Percentiles rank a stretch among this genome's conserved stretches.
Conservation (phyloP, 2,113 vertebrate species). For the Himantopus leucocephalus region DNA sequence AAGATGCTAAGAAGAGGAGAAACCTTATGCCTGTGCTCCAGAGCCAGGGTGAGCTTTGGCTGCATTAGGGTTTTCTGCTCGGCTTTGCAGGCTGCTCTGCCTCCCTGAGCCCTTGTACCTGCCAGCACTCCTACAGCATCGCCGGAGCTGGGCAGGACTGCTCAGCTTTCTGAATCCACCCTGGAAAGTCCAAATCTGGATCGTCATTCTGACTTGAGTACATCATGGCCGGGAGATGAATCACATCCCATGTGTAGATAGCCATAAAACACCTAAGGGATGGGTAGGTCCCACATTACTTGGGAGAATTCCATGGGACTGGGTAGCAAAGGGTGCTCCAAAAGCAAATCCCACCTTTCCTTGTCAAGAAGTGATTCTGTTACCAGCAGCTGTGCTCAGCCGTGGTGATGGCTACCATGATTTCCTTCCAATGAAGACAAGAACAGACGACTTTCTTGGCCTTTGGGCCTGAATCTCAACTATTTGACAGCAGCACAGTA, state of each 20-base stretch:
- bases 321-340: neutral
- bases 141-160: neutral
- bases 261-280: neutral
- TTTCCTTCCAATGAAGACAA: neutral
- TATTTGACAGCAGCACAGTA: neutral
- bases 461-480: neutral
- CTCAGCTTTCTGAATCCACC: neutral
- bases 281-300: too few relatives aligned
- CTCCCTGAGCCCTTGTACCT: neutral
- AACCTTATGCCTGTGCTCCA: neutral
- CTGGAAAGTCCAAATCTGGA: neutral
- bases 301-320: neutral
- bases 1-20: neutral
- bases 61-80: neutral
- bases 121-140: rapidly evolving
- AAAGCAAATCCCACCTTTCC: neutral
- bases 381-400: neutral
- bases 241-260: rapidly evolving
- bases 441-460: neutral
- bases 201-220: neutral
- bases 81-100: neutral
- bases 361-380: neutral
- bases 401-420: rapidly evolving
- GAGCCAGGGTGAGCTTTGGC: neutral
- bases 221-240: neutral